A percentile compares a stretch with the other conserved stretches of the same genome.
phyloP scores from a whole-genome alignment of 1,140 invertebrate species.

The Cotesia glomerata region DNA sequence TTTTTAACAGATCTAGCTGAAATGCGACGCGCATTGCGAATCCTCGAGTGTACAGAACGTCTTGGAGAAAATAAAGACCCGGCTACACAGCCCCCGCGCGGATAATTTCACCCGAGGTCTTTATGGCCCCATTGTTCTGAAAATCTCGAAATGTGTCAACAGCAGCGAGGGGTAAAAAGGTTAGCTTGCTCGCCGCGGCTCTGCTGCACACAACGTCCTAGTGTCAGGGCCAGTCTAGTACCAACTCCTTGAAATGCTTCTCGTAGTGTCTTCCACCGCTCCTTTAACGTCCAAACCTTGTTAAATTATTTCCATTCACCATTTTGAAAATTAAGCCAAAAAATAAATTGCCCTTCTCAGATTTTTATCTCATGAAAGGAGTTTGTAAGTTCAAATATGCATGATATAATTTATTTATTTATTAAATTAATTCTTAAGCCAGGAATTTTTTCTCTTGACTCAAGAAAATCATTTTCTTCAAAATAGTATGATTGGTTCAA shows the following conservation, averaged over 20 bases:
- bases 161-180: conserved; percentile 58
- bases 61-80: conserved; percentile 12
- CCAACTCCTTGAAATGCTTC: conserved; percentile 43
- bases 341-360: too few species aligned
- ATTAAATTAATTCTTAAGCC: too few species aligned
- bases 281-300: conserved; percentile 20
- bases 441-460: too few species aligned
- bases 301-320: conserved; percentile 22
- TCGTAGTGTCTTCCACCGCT: conserved; percentile 28
- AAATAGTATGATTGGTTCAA: too few species aligned
- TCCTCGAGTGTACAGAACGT: conserved; percentile 33
- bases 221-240: conserved; percentile 54
- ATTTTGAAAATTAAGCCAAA: too few species aligned
- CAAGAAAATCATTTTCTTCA: too few species aligned
- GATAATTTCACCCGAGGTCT: conserved; percentile 39
- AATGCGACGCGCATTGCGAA: conserved; percentile 50
- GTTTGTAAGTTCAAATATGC: too few species aligned
- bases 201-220: conserved; percentile 32
- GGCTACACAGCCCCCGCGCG: conserved; percentile 18
- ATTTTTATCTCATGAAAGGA: too few species aligned
- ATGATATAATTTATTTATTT: too few species aligned
- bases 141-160: conserved; percentile 63
- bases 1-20: neutral
- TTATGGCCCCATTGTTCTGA: conserved; percentile 60
- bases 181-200: conserved; percentile 40